phyloP scores from a whole-genome alignment of 2,113 vertebrate genomes.

The Pipa parva region DNA sequence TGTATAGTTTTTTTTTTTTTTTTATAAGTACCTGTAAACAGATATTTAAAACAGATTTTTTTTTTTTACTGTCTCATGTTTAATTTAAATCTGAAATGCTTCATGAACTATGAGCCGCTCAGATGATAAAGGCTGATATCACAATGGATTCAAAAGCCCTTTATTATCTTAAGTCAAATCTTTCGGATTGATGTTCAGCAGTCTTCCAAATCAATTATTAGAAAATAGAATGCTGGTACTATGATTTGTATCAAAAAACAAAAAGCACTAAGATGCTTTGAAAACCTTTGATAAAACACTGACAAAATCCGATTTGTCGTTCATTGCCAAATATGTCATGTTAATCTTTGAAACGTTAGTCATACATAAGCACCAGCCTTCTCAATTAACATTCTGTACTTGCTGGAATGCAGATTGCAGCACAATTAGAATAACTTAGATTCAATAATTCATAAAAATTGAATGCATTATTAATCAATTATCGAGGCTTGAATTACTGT shows the following conservation, averaged over 20 bases:
- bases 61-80: conserved; percentile 2
- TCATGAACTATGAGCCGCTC: conserved; percentile 14
- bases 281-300: conserved; percentile 38
- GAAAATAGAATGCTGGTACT: conserved; percentile 15
- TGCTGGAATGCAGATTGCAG: conserved; percentile 49
- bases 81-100: conserved; percentile 11
- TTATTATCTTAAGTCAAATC: conserved; percentile 33
- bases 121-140: conserved; percentile 28
- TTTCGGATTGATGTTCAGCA: conserved; percentile 29
- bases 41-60: no score
- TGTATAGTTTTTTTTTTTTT: no score
- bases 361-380: conserved; percentile 45
- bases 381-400: conserved; percentile 62
- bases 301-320: conserved; percentile 53
- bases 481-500: conserved; percentile 66
- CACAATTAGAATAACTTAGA: conserved; percentile 63
- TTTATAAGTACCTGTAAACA: no score
- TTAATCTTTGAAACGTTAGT: conserved; percentile 53
- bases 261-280: conserved; percentile 25
- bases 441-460: conserved; percentile 74
- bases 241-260: conserved; percentile 13
- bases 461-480: conserved; percentile 79
- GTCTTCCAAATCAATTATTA: conserved; percentile 34
- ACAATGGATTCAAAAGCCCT: conserved; percentile 23
- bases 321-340: conserved; percentile 49